Conservation (phyloP, 2,113 vertebrate species). For the Myotis brandtii region DNA sequence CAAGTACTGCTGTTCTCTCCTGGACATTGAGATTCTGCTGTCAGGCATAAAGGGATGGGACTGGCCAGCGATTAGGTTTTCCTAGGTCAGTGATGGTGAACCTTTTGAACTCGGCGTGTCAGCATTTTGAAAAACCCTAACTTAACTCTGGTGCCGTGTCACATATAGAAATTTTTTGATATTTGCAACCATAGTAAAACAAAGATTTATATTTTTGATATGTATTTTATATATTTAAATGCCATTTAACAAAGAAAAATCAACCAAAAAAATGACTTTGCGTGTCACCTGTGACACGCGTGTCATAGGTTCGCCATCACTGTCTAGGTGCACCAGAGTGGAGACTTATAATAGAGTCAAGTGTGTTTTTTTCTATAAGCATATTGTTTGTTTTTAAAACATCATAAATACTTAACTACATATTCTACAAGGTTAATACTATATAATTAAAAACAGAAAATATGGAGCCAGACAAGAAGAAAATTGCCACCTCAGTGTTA, state of each 20-base stretch:
- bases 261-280: too few relatives aligned
- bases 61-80: background rate
- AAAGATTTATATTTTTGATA: too few relatives aligned
- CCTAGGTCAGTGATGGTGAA: too few relatives aligned
- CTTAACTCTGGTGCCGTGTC: too few relatives aligned
- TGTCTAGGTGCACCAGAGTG: background rate
- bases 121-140: too few relatives aligned
- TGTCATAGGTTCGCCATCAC: too few relatives aligned
- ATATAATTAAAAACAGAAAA: slow-evolving; percentile 60
- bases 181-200: too few relatives aligned
- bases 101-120: too few relatives aligned
- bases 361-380: slow-evolving; percentile 21
- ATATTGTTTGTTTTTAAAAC: slow-evolving; percentile 37
- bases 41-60: background rate
- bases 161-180: too few relatives aligned
- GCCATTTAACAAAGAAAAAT: too few relatives aligned
- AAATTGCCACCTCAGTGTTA: slow-evolving; percentile 30
- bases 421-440: slow-evolving; percentile 47
- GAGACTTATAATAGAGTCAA: slow-evolving; percentile 30
- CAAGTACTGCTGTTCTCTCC: background rate
- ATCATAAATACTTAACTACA: slow-evolving; percentile 43
- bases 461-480: slow-evolving; percentile 14
- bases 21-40: background rate
- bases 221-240: too few relatives aligned
- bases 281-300: too few relatives aligned